Base-by-base conservation (phyloP, 2,797 vertebrate species). In the Anguilla pacifica region DNA sequence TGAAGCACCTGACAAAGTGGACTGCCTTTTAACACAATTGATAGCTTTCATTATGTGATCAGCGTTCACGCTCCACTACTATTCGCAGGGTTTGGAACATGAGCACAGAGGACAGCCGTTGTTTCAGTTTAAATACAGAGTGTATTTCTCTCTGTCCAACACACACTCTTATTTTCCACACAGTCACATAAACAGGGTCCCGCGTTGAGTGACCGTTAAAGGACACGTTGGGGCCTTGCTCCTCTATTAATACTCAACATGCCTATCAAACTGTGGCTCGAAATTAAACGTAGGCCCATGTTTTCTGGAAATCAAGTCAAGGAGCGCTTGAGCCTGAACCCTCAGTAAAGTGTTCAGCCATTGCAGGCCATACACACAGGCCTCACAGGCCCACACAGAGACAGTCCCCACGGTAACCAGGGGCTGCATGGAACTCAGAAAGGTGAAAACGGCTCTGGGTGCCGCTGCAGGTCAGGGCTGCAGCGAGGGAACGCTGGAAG, bases 1-100 rank as follows among this genome's bases (percentile, higher is more conserved):
- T 77, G 53, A 25, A 83, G 35, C 43, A 61, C 53, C 67, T 88
- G 61, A 88, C 70, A 51, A n/a, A 70, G 74, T 86, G 87, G 74
- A 82, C 67, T 64, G 49, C 74, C 25, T 67, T 67, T n/a, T 15
- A 35, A 31, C 85, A 57, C 84, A 57, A 43, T 79, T 84, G 39
- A 88, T 64, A 51, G 85, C 74, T 79, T 55, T 61, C 59, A 64
- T 55, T 53, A 72, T 64, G 84, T 67, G 55, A 81, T 85, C 84
- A 64, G 77, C 84, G 25, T 53, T 77, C 70, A 59, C 7, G 83
- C 28, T 46, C 28, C 39, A 6, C 81, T 85, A 83, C 70, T 22
- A 61, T 85, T 43, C 55, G 28, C 51, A 70, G n/a, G 83, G 22
- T 59, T 13, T 2, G 51, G 83, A 46, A 61, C n/a, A 28, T 55